Conservation (phyloP, 2,797 vertebrate genomes). For the Poecile montanus region DNA sequence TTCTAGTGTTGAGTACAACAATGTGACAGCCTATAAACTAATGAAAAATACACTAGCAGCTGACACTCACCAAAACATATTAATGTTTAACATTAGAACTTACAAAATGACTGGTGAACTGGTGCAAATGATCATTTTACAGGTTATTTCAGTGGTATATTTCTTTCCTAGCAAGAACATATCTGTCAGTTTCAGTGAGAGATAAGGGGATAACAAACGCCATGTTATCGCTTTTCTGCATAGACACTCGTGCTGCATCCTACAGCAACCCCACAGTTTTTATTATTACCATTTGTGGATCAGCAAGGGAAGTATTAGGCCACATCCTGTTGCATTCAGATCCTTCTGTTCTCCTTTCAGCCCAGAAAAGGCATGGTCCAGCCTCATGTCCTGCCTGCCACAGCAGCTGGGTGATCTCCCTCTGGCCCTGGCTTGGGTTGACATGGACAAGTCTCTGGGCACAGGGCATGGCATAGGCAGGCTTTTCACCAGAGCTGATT, state of each 20-base stretch:
- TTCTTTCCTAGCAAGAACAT: background rate
- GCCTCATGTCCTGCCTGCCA: fast-evolving
- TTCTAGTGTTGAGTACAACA: background rate
- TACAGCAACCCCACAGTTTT: background rate
- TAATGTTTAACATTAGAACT: background rate
- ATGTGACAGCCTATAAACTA: background rate
- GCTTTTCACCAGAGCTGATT: background rate
- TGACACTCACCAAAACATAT: background rate
- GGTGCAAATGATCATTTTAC: background rate
- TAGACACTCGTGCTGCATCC: background rate
- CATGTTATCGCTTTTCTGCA: background rate
- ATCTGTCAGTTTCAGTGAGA: background rate
- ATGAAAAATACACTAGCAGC: background rate
- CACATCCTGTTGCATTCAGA: background rate
- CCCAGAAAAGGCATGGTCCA: background rate
- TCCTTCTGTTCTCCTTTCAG: background rate
- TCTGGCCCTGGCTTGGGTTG: background rate
- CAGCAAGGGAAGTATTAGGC: background rate
- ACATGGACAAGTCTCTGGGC: background rate
- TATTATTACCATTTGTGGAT: background rate
- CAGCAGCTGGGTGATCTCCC: background rate
- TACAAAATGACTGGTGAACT: background rate
- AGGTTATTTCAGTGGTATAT: background rate
- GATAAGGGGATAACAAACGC: background rate
- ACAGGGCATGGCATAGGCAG: background rate